Evolutionary conservation across 2,113 vertebrate species (phyloP).

Genomic region (Emydura subglobosa): DNA sequence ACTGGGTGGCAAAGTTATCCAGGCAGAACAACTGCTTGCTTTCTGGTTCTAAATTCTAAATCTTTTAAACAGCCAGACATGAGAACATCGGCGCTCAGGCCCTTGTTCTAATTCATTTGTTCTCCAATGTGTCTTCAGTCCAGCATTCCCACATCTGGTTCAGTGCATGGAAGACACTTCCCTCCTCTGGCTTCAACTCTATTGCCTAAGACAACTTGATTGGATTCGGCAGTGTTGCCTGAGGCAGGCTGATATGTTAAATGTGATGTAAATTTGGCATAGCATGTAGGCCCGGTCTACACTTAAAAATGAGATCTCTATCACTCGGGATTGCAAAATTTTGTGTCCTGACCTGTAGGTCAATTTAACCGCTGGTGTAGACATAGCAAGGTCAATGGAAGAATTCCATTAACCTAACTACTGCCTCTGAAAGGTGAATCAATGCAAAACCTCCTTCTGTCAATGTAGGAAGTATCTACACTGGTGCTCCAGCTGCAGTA

Average conservation of each 20-base stretch:
- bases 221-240: not conserved
- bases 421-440: not conserved
- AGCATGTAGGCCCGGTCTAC: not conserved
- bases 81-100: not conserved
- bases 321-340: not conserved
- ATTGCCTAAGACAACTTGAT: not conserved
- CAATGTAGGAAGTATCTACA: too few species aligned
- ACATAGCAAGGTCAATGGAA: not conserved
- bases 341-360: not conserved
- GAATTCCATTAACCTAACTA: not conserved
- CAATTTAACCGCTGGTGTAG: not conserved
- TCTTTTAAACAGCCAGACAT: not conserved
- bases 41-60: not conserved
- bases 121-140: not conserved
- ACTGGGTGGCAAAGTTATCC: not conserved
- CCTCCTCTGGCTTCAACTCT: not conserved
- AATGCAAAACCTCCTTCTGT: too few species aligned
- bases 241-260: not conserved
- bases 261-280: not conserved
- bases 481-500: too few species aligned
- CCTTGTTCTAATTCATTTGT: not conserved
- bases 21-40: not conserved
- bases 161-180: not conserved
- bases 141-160: not conserved
- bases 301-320: not conserved